A percentile compares a stretch with the other conserved stretches of the same genome.
Conservation (phyloP, 1,140 invertebrate genomes). For the Anastatus disparis region DNA sequence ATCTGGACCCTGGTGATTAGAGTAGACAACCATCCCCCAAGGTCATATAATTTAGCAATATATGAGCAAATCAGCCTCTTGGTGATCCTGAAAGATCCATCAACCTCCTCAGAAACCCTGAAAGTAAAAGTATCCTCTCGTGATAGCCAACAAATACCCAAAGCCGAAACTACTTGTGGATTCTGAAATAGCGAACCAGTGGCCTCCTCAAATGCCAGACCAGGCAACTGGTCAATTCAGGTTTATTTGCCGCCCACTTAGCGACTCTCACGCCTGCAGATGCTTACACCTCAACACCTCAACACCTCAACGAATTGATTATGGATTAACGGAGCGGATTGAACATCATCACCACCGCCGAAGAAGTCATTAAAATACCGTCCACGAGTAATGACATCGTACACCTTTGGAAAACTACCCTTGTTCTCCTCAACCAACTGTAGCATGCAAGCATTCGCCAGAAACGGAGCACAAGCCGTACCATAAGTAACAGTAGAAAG, state of each 20-base stretch:
- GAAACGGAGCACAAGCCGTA: background rate
- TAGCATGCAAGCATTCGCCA: no score
- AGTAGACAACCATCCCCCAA: background rate
- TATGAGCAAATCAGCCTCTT: background rate
- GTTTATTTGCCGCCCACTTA: background rate
- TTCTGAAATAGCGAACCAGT: no score
- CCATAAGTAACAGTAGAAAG: background rate
- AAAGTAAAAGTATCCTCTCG: no score
- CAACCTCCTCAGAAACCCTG: no score
- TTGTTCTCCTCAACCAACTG: background rate
- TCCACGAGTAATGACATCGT: background rate
- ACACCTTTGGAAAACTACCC: background rate
- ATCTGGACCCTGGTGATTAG: background rate
- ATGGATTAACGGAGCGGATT: background rate
- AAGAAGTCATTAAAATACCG: background rate
- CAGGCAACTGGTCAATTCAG: background rate
- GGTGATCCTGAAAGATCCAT: no score
- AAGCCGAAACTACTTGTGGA: no score
- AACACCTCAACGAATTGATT: background rate
- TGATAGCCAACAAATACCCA: no score
- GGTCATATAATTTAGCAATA: conserved; percentile 8
- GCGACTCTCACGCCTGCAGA: background rate
- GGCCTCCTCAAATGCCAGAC: no score
- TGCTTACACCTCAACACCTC: no score
- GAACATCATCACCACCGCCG: background rate